Base-by-base conservation (phyloP, 2,888 invertebrate genomes). In the Cephus nigrinus region DNA sequence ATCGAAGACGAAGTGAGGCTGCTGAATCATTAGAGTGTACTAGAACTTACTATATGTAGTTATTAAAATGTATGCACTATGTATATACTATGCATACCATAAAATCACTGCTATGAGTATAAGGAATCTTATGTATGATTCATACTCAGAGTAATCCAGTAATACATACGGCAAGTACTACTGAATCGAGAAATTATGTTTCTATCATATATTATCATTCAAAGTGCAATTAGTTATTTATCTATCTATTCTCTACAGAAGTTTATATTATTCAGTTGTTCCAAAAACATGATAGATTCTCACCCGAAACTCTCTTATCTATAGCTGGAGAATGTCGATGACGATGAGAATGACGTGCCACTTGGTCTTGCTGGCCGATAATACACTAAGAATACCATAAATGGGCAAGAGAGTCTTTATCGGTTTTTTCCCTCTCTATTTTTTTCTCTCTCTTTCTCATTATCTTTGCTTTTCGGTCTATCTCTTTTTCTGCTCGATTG, bases 331-430 rank as follows among this genome's bases (percentile, higher is more conserved):
- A 55, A 55, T 55, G 23, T 55, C 23, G 23, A 55, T 40, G 69
- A 69, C 69, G 32, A 69, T 33, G 32, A 71, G 31, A 71, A 31
- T 71, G 71, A 71, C 32, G 12, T 23, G 31, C 12, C 31, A 30
- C 3, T 71, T 23, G 71, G 15, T 71, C 23, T 23, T 55, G 55
- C 55, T 9, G 23, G 23, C 55, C 55, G 32, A 71, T 71, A 71
- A 31, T 71, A 71, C 11, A 30, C 15, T 71, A 12, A 55, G 71
- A 71, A 31, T 71, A 71, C 71, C 71, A 71, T 71, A 71, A 71
- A 71, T 71, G 71, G 71, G 4, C 71, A 71, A 71, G 71, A 71
- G 71, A 31, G 31, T 31, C 71, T 31, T 71, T 71, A 71, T 71
- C 71, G 23, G 55, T 23, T 23, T 55, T 55, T 55, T 55, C 15